Base-by-base conservation (phyloP, 2,113 vertebrate genomes). In the Mus pahari region DNA sequence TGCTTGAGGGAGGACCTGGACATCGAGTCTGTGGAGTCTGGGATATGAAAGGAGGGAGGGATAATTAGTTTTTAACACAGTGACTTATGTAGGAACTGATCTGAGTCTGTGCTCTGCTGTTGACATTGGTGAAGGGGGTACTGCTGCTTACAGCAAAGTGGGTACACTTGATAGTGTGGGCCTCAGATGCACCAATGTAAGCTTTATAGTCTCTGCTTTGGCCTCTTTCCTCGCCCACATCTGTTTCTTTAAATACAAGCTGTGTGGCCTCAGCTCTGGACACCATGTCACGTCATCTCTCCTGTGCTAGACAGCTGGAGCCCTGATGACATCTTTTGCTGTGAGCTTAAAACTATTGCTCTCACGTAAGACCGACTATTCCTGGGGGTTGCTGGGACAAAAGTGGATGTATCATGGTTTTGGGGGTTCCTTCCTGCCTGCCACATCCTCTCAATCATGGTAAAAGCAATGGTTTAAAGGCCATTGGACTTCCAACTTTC, bases 241-340 rank as follows among this genome's bases (percentile, higher is more conserved):
- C 74, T 28, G 0, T 86, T 93, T 64, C 28, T 87, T 77, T 74
- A 12, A 62, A 75, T n/a, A 64, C 42, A 7, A 87, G 33, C 31
- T 58, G 1, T 26, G 14, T 12, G 11, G 70, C 50, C 60, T 90
- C 8, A 36, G 60, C 66, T 78, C 19, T 60, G 84, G 24, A n/a
- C 31, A 33, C 14, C 28, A 33, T 33, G 31, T 33, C 66, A 33
- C 64, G 28, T 58, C 26, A 66, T 88, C 90, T 39, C 83, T 84
- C 5, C 5, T 0, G 0, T 5, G 10, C 82, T 73, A 83, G 60
- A 64, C 31, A 71, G 55, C 16, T 16, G 53, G 12, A 26, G 11
- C 19, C 16, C 62, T 39, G 24, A 7, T 12, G 74, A 33, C 28
- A 28, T 9, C n/a, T 92, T 81, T 70, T 48, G 26, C 36, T 22